Conservation (phyloP, 2,888 invertebrate genomes). For the Synergus laeviventris region DNA sequence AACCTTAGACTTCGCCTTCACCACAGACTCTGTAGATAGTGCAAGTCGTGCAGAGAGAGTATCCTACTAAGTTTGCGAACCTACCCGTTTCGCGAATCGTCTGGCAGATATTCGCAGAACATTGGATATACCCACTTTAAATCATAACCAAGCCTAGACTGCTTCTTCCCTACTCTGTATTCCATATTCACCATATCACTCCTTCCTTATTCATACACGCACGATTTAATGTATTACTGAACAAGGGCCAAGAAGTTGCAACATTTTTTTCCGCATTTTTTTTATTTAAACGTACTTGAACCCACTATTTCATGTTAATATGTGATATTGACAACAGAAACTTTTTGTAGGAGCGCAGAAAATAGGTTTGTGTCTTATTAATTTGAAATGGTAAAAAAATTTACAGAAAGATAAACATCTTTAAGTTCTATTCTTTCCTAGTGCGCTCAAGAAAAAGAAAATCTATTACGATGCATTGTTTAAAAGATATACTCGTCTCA, state of each 20-base stretch:
- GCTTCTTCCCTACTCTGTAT: conserved; percentile 50
- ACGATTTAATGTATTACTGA: conserved; percentile 5
- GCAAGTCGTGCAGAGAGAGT: conserved; percentile 49
- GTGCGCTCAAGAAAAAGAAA: neutral
- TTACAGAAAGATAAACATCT: neutral
- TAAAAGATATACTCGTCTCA: neutral
- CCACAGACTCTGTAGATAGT: conserved; percentile 40
- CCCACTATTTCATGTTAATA: neutral
- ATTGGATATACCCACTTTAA: conserved; percentile 50
- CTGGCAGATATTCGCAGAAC: conserved; percentile 49
- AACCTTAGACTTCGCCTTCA: conserved; percentile 50
- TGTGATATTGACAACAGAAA: neutral
- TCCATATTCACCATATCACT: conserved; percentile 49
- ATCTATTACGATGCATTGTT: neutral
- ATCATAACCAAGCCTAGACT: conserved; percentile 53
- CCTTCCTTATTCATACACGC: neutral
- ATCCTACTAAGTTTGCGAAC: conserved; percentile 45
- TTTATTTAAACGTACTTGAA: neutral
- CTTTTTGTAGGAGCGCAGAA: neutral
- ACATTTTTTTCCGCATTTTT: conserved; percentile 8
- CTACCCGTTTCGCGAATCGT: conserved; percentile 47
- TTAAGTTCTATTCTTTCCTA: neutral
- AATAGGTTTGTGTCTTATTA: neutral
- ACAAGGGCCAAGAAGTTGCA: neutral
- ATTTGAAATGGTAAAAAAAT: neutral